A percentile compares a stretch with the other conserved stretches of the same genome.
These are phyloP conservation scores for Nasonovia ribisnigri DNA, from an alignment of 2,888 invertebrate species.

Conservation along the genomic window DNA sequence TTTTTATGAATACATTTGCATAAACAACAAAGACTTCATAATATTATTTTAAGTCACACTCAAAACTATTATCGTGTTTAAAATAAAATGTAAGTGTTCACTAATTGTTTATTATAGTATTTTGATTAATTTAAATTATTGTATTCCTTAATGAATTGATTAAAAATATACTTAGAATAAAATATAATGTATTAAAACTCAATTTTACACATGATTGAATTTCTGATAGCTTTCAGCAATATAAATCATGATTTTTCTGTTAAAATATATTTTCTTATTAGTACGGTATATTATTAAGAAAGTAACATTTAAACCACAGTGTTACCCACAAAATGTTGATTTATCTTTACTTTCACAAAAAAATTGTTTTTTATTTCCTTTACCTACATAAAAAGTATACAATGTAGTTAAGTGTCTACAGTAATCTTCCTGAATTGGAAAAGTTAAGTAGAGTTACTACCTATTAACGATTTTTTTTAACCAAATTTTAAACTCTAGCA, in stretches of 20 bases:
- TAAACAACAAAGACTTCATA: not conserved
- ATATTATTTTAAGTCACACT: not conserved
- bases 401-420: not conserved
- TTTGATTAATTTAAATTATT: not conserved
- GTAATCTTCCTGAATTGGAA: not conserved
- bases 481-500: not conserved
- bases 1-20: not conserved
- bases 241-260: not conserved
- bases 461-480: not conserved
- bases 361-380: not conserved
- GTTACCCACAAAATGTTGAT: not conserved
- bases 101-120: not conserved
- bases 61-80: not conserved
- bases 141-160: not conserved
- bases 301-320: constrained; percentile 1
- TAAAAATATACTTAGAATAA: not conserved
- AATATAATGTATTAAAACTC: not conserved
- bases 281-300: not conserved
- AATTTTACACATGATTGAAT: not conserved
- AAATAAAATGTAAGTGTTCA: not conserved
- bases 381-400: not conserved
- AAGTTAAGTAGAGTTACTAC: not conserved
- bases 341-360: constrained; percentile 44
- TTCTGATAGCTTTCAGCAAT: not conserved
- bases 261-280: not conserved